Conservation (phyloP, 2,888 invertebrate genomes). For the Tineola bisselliella region DNA sequence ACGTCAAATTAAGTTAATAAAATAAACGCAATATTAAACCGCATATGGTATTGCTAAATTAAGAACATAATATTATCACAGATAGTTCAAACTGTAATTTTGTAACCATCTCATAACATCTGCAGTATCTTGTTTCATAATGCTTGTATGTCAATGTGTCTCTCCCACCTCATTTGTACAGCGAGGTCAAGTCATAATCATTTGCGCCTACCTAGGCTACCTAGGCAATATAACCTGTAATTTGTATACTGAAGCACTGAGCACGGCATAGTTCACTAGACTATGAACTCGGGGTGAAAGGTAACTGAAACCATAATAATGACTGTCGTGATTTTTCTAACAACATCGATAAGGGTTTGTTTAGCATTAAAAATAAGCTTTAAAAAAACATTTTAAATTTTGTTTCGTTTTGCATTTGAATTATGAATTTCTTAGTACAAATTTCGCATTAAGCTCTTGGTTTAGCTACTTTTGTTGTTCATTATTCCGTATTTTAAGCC, state of each 20-base stretch:
- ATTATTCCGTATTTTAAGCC: not conserved
- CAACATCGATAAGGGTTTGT: not conserved
- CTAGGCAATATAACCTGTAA: not conserved
- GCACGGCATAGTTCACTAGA: conserved; percentile 5
- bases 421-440: not conserved
- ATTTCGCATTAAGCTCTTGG: not conserved
- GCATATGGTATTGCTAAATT: no score
- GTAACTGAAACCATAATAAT: conserved; percentile 5
- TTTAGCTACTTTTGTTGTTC: not conserved
- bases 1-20: no score
- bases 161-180: no score
- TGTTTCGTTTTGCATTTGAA: not conserved
- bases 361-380: not conserved
- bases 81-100: no score
- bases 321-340: not conserved
- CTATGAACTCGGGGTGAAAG: not conserved
- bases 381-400: no score
- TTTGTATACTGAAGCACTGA: not conserved
- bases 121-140: no score
- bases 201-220: no score
- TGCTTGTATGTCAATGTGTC: no score
- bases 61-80: no score
- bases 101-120: no score
- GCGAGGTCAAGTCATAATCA: no score
- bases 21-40: no score